Evolutionary conservation across 2,888 invertebrate genomes (phyloP), one percentile per base, ranked within the genome.

Genomic region (Ectemnius cavifrons): DNA sequence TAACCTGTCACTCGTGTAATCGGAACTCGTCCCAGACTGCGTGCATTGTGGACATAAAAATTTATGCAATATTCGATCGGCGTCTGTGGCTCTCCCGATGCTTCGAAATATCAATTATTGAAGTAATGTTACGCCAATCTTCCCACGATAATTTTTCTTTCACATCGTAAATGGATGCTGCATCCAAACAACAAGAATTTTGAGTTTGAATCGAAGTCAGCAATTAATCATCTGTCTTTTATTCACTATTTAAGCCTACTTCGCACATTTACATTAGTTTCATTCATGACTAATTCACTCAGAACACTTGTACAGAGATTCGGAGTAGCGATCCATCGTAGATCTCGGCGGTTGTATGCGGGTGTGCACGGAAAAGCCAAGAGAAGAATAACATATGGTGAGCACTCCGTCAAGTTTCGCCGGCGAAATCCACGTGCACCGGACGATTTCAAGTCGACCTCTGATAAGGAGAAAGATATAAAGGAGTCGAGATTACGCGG

Each of bases 401-500:
- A 61, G 45, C 69, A 64, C 65, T 81, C 71, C 71, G 78, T 83
- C 83, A 79, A 83, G 73, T 83, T 83, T 80, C 75, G 49, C 69
- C 72, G 75, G 68, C 73, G 76, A 75, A 78, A 83, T 83, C 71
- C 79, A 66, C 71, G 65, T 72, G 68, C 70, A 71, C 67, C 62
- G 64, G 73, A 58, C 63, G 62, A 59, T 47, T 60, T 59, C 69
- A 68, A 67, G 64, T 67, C 46, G 61, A 18, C 61, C 61, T 46
- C 79, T 64, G 84, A 84, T 84, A 84, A 84, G 82, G 70, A 70
- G 56, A 69, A 79, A 77, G 76, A 81, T 79, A 84, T 76, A 77
- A 82, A 82, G 78, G 78, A 77, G 74, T 64, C 71, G 73, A 83
- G 83, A 86, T 86, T 86, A 84, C 80, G 77, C 57, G 74, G 64